A percentile compares a stretch with the other conserved stretches of the same genome.
Conservation (phyloP, 2,888 invertebrate species). For the Tryphoninae sp. region DNA sequence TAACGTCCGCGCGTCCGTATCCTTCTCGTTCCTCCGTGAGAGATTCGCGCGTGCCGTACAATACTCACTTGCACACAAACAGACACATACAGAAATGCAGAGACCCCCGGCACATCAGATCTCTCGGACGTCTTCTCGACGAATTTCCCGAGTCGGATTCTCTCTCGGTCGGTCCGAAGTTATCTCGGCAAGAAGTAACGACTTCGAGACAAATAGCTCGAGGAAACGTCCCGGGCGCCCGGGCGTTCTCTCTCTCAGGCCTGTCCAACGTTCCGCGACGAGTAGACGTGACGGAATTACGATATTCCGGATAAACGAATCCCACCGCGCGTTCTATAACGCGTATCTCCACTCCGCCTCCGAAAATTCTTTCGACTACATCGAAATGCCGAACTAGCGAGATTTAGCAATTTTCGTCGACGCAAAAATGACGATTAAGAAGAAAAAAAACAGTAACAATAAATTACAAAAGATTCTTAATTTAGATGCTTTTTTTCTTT, state of each 20-base stretch:
- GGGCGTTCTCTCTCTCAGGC: not conserved
- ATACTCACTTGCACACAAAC: conserved; percentile 28
- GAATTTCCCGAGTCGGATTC: conserved; percentile 55
- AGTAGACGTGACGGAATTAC: conserved; percentile 54
- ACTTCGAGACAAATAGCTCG: conserved; percentile 61
- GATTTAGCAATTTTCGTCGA: no score
- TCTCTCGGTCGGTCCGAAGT: conserved; percentile 40
- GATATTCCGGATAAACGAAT: conserved; percentile 46
- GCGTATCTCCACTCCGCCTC: not conserved
- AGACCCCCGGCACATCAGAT: conserved; percentile 14
- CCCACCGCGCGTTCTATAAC: not conserved
- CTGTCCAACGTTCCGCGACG: conserved; percentile 35
- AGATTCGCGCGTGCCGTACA: conserved; percentile 70
- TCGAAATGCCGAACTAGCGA: no score
- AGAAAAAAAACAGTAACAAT: not conserved
- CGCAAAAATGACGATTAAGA: not conserved
- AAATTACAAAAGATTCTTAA: not conserved
- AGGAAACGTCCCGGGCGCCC: conserved; percentile 9
- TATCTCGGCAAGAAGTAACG: conserved; percentile 43
- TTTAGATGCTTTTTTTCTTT: no score
- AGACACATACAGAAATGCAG: conserved; percentile 1
- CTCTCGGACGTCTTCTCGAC: conserved; percentile 61
- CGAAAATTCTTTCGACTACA: not conserved
- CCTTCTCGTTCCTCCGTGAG: conserved; percentile 67
- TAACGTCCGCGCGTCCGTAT: conserved; percentile 23